phyloP scores from a whole-genome alignment of 2,888 invertebrate species.

The Amaurobius ferox region DNA sequence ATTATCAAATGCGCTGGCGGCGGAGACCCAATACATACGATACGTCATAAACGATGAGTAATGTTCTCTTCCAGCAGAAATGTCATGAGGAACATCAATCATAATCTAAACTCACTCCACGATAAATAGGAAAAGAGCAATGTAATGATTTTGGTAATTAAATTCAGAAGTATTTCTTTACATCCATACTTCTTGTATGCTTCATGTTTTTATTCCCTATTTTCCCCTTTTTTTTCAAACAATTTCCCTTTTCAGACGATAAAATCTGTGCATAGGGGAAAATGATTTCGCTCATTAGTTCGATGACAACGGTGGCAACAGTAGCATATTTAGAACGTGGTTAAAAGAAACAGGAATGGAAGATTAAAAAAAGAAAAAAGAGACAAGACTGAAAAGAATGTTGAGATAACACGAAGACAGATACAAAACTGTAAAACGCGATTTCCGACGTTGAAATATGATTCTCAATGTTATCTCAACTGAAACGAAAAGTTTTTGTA shows the following conservation, averaged over 20 bases:
- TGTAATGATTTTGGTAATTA: conserved; percentile 13
- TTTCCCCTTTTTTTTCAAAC: background rate
- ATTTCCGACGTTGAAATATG: conserved; percentile 62
- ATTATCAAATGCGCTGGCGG: background rate
- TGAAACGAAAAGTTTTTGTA: background rate
- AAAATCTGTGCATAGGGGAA: background rate
- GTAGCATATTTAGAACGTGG: conserved; percentile 36
- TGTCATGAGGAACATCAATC: conserved; percentile 9
- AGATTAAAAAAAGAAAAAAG: background rate
- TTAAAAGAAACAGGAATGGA: background rate
- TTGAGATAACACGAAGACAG: conserved; percentile 48
- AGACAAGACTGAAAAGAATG: conserved; percentile 15
- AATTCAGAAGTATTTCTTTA: conserved; percentile 8
- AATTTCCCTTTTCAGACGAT: background rate
- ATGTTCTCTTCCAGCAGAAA: background rate
- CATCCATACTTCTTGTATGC: background rate
- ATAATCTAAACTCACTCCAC: conserved; percentile 9
- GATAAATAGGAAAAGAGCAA: conserved; percentile 14
- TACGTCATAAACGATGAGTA: background rate
- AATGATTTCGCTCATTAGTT: conserved; percentile 35
- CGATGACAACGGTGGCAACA: conserved; percentile 36
- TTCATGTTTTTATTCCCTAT: background rate
- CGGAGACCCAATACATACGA: background rate
- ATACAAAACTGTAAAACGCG: conserved; percentile 46
- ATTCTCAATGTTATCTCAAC: conserved; percentile 43